Base-by-base conservation (phyloP, 2,113 vertebrate species). In the Siphamia tubifer region DNA sequence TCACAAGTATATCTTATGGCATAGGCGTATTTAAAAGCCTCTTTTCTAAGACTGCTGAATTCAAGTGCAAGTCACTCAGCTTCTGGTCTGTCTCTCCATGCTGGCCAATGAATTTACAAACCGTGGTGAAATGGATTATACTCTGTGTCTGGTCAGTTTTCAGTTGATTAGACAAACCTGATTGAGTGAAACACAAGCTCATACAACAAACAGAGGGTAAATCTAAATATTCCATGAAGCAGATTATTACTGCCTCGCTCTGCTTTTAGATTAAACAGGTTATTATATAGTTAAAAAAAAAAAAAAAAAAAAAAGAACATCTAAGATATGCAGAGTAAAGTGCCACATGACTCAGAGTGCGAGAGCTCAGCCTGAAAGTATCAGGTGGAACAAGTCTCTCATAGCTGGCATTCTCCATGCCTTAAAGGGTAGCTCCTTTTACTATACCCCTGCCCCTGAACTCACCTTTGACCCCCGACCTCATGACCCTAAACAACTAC, bases 401-500 rank as follows among this genome's bases (percentile, higher is more conserved):
- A 43, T 15, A 52, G 55, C 49, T 60, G 63, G 31, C 65, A 68
- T 66, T 57, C 60, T 74, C 31, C 60, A 49, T 53, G 4, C 42
- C 56, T 57, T 21, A 23, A 27, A 51, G 44, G 54, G 28, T 27
- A 24, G 4, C 4, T 6, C 3, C 16, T 72, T 66, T 61, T 62
- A 44, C 36, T 25, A 35, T 8, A 64, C 25, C 34, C 11, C 23
- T 57, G 43, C 39, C 55, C 78, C 58, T 73, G 15, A 64, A 53
- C 47, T 55, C 56, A 65, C 48, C 45, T 66, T 49, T 78, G 43
- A 76, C 69, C 34, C 21, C 16, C 49, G n/a, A 47, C 42, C 66
- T 25, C 7, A 27, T 52, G 31, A 54, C 21, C 27, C 21, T 19
- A 36, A 24, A 60, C 27, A 32, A 39, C 43, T 71, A 16, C 31